Base-by-base conservation (phyloP, 2,113 vertebrate species). In the Chauna torquata region DNA sequence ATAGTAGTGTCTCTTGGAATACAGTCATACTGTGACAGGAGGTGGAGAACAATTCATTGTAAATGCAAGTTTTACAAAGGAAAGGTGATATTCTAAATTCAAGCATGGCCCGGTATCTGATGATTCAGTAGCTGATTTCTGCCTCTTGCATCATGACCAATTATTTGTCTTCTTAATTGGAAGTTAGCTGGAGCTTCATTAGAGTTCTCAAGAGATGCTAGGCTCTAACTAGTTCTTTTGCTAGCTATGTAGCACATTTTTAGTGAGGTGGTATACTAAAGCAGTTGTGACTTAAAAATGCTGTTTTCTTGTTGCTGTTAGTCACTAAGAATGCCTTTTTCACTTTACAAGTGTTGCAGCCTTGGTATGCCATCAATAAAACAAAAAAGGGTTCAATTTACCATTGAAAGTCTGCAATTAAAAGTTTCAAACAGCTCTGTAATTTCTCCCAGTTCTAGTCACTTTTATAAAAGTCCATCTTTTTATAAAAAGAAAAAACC, bases 111-210 rank as follows among this genome's bases (percentile, higher is more conserved):
- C 36, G n/a, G 27, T 19, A 58, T 57, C 34, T 86, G 52, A 44
- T 22, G 36, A 57, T 76, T 84, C 34, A 70, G 16, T 84, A 64
- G n/a, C 65, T 91, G 36, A 38, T 93, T 96, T 96, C 80, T 92
- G 38, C 49, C 38, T 85, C 45, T 97, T 97, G 84, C 92, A 92
- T 95, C 95, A 95, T 91, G 57, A 59, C 24, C 17, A 75, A 34
- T 95, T 93, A 69, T 62, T 80, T 91, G 58, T 34, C 52, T 20
- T 23, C 52, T 11, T 89, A 85, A 82, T 88, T 92, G 54, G n/a
- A 85, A 82, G 54, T 89, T 76, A 38, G 11, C 34, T 85, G 40
- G 32, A 47, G 54, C 54, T 80, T 74, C 40, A 5, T 92, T 88
- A 47, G 58, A 58, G 28, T 74, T 85, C 93, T 90, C 89, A 83